phyloP scores from a whole-genome alignment of 2,888 invertebrate species.

The Callimorpha dominula region DNA sequence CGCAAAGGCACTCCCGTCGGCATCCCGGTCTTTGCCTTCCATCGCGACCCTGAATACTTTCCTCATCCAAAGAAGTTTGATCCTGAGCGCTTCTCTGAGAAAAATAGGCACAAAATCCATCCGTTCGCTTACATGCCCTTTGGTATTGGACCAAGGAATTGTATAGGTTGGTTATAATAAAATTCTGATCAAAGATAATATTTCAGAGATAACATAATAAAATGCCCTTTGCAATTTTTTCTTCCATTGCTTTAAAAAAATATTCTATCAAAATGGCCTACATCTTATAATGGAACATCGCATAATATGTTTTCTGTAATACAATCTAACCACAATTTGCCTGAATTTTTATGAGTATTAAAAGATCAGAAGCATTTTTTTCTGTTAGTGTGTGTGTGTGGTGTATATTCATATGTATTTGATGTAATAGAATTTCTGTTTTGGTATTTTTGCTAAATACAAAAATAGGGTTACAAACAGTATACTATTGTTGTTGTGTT shows the following conservation, averaged over 20 bases:
- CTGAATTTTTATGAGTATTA: too few species aligned
- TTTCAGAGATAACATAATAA: neutral
- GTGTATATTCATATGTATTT: too few species aligned
- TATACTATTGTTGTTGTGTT: too few species aligned
- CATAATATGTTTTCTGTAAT: too few species aligned
- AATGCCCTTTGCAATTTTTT: neutral
- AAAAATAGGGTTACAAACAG: too few species aligned
- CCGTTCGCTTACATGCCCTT: slow-evolving; percentile 76
- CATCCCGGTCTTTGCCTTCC: slow-evolving; percentile 35
- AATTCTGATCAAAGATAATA: neutral
- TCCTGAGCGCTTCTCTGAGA: slow-evolving; percentile 85
- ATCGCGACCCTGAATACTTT: slow-evolving; percentile 59
- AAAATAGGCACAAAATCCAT: slow-evolving; percentile 76
- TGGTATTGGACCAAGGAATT: slow-evolving; percentile 86
- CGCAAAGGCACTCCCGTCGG: slow-evolving; percentile 34
- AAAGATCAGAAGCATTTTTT: too few species aligned
- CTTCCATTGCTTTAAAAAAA: neutral
- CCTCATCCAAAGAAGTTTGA: slow-evolving; percentile 84
- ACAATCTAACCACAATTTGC: too few species aligned
- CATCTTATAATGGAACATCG: neutral
- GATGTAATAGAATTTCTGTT: too few species aligned
- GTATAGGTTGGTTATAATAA: slow-evolving; percentile 73
- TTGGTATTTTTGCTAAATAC: too few species aligned
- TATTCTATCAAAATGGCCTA: neutral
- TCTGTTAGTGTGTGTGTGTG: too few species aligned